phyloP scores from a whole-genome alignment of 92 coral and sea anemone genomes.

The Epizoanthus scotinus region DNA sequence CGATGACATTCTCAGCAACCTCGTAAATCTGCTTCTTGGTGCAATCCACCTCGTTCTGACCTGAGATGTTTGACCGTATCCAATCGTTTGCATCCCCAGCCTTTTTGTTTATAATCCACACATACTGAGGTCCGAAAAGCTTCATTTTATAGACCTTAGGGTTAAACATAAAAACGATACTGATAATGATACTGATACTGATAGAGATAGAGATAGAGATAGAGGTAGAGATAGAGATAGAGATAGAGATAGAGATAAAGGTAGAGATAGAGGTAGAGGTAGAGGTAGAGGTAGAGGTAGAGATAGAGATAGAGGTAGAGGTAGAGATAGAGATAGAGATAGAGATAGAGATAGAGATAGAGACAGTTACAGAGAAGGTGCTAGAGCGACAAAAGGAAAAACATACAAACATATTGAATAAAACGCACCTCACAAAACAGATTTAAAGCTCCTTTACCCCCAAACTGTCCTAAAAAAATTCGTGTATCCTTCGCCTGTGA shows the following conservation, averaged over 20 bases:
- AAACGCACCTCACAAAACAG: conserved; percentile 83
- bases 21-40: conserved; percentile 44
- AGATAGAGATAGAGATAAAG: too few species aligned
- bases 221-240: too few species aligned
- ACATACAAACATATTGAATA: not conserved
- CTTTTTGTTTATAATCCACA: conserved; percentile 80
- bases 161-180: not conserved
- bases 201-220: not conserved
- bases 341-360: not conserved
- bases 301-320: too few species aligned
- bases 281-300: too few species aligned
- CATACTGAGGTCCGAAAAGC: conserved; percentile 82
- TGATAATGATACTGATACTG: too few species aligned
- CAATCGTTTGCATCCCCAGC: conserved; percentile 58
- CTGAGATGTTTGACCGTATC: conserved; percentile 16
- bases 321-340: too few species aligned
- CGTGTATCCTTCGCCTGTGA: conserved; percentile 67
- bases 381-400: not conserved
- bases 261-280: too few species aligned
- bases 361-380: not conserved
- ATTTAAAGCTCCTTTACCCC: conserved; percentile 56
- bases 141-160: conserved; percentile 65
- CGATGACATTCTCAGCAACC: conserved; percentile 58
- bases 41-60: conserved; percentile 42
- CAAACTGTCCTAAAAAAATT: conserved; percentile 75